phyloP scores from a whole-genome alignment of 2,113 vertebrate species.

The Charadrius vociferus region DNA sequence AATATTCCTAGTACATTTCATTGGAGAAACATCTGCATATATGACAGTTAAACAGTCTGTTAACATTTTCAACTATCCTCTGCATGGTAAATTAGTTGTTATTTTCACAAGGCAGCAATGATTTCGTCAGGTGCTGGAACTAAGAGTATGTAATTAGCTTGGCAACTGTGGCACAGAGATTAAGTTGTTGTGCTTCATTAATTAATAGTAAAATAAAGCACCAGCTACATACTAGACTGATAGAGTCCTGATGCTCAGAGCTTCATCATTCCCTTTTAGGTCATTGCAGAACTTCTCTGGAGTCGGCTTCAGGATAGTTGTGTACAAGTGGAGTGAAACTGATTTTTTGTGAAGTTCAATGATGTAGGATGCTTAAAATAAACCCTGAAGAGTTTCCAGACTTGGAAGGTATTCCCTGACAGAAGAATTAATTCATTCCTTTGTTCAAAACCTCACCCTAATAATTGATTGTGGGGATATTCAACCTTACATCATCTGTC shows the following conservation, averaged over 20 bases:
- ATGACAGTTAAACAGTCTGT: neutral
- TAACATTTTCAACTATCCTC: neutral
- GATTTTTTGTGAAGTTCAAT: neutral
- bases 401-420: neutral
- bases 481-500: neutral
- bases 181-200: neutral
- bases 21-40: neutral
- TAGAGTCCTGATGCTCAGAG: neutral
- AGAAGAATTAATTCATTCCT: neutral
- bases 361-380: neutral
- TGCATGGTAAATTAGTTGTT: neutral
- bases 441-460: neutral
- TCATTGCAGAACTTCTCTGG: neutral
- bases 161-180: neutral
- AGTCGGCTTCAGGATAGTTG: neutral
- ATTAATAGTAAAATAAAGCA: neutral
- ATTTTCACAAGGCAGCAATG: neutral
- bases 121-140: neutral
- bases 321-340: neutral
- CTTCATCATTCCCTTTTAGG: neutral
- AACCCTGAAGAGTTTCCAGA: neutral
- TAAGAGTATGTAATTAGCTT: neutral
- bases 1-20: neutral
- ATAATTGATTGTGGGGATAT: neutral
- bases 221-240: neutral